Base-by-base conservation (phyloP, 2,888 invertebrate species). In the Diadegma fenestrale region DNA sequence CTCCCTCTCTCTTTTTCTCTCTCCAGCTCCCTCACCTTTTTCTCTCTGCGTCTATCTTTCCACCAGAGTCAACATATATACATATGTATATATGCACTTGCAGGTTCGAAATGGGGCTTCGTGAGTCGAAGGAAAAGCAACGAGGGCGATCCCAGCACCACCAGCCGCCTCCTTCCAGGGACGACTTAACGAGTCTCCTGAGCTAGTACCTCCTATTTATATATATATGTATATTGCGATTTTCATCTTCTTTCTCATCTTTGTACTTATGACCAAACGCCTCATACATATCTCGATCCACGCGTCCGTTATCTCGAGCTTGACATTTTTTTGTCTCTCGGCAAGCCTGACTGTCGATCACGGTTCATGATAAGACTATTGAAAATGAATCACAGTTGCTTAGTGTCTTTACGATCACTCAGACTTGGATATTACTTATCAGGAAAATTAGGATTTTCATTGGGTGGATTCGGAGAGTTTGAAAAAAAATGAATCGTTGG, bases 151-250 rank as follows among this genome's bases (percentile, higher is more conserved):
- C 85, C 85, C 82, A 85, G 85, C 81, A 85, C 85, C 45, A 22
- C 82, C 85, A 85, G 77, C 85, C 85, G 76, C 82, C 85, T 80
- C 80, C 77, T 86, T 83, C 87, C 87, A 88, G 88, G 90, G 88
- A 88, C 90, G 91, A 91, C 91, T 91, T 91, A 90, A 89, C 90
- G 89, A 90, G 90, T 90, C 91, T 90, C 88, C 87, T 86, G 88
- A 90, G 90, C 77, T 78, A 82, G 82, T 79, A 33, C 88, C 90
- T 90, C 89, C 87, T 90, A 41, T 30, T 19, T 17, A 37, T 10
- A 22, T 58, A 19, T 22, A 17, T 22, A 19, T 68, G 17, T 63
- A 30, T 66, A 54, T 80, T 37, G 45, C 45, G 33, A 22, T 45
- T 10, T 48, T 63, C 37, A 37, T 37, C 48, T 45, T 43, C 30